Evolutionary conservation across 2,113 vertebrate genomes (phyloP), one percentile per base, ranked within the genome.

Genomic region (Coregonus clupeaformis): DNA sequence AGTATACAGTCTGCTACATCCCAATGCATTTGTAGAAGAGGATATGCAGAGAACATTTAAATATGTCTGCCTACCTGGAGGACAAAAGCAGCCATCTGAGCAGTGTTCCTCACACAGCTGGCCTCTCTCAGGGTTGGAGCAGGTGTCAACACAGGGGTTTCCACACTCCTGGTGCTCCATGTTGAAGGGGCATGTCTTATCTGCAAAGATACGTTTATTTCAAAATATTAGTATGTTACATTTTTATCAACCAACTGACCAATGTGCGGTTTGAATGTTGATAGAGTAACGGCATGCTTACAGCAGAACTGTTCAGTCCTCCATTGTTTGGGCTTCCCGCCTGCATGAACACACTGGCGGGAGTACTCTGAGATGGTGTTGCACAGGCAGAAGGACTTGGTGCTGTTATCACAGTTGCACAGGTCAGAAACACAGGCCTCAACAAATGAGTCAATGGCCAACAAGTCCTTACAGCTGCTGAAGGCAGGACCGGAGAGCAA

Each of bases 41-140:
- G 47, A 16, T 22, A 6, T 59, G 5, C 69, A 29, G 22, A 7
- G 5, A 57, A 3, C 2, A 2, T 27, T 65, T 9, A 49, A 7
- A 27, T 42, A 6, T 30, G 57, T 24, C 6, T 20, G 20, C 24
- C 84, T 16, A 92, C 95, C 94, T 89, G 86, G n/a, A 1, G 94
- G 94, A 24, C 95, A 96, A 91, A 94, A 94, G 78, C 95, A 96
- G 25, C 95, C 95, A 18, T 95, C 93, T 1, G 84, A 81, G 14
- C 95, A 96, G 77, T 94, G 93, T 2, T 91, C 89, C 63, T 94
- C 92, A 80, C 94, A 96, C 67, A 93, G 87, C 4, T 76, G 80
- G 62, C 91, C 90, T 76, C 90, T 83, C 60, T 93, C 89, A 11
- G 90, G 86, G 74, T 96, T 95, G n/a, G 87, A 92, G 73, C 95